A percentile compares a stretch with the other conserved stretches of the same genome.
Evolutionary conservation across 2,888 invertebrate genomes (phyloP).

Genomic region (Nemurella pictetii): DNA sequence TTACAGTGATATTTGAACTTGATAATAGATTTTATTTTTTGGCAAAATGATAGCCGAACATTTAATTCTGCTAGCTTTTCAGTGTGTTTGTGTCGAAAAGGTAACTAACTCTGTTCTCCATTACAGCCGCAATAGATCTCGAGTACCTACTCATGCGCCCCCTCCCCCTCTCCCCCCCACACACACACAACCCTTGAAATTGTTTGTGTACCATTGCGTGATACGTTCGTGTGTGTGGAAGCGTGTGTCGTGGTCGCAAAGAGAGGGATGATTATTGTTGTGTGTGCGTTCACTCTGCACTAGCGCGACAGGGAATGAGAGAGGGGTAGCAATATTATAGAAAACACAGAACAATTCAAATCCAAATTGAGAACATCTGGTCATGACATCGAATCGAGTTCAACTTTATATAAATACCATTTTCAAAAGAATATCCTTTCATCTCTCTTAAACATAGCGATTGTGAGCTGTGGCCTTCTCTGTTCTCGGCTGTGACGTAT

Average conservation of each 20-base stretch:
- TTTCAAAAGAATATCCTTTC: conserved; percentile 23
- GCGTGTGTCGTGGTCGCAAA: background rate
- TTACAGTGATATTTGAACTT: no score
- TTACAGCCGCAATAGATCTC: background rate
- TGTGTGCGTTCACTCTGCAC: conserved; percentile 5
- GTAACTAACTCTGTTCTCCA: background rate
- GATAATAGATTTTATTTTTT: no score
- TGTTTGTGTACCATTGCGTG: conserved; percentile 18
- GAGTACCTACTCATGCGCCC: background rate
- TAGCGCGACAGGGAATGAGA: conserved; percentile 23
- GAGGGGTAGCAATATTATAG: conserved; percentile 24
- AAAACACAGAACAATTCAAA: conserved; percentile 42
- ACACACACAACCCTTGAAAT: background rate
- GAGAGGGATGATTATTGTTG: conserved; percentile 9
- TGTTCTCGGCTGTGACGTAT: background rate
- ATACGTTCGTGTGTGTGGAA: conserved; percentile 5
- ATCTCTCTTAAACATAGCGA: background rate
- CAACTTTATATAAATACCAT: conserved; percentile 8
- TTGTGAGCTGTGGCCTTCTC: background rate
- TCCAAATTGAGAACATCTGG: conserved; percentile 45
- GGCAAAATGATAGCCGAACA: no score
- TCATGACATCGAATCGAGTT: conserved; percentile 39
- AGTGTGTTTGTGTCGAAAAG: no score
- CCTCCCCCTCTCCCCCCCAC: background rate
- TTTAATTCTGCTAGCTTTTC: no score